These are phyloP conservation scores for Aphelenchoides avenae DNA, from an alignment of 1,140 invertebrate genomes.

Conservation along the genomic window DNA sequence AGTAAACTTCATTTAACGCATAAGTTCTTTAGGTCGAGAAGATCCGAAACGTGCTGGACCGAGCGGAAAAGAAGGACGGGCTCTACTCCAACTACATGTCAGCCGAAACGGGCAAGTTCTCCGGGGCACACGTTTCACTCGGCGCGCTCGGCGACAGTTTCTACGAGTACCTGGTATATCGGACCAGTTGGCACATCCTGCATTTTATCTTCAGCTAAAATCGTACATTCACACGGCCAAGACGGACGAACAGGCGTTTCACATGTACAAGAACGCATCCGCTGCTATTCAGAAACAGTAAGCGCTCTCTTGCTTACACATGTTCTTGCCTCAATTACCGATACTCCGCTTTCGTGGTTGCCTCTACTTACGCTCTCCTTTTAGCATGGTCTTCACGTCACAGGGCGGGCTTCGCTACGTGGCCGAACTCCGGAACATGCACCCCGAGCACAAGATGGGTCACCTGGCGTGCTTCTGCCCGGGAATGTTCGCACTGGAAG, in stretches of 20 bases:
- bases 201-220: too few species aligned
- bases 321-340: constrained; percentile 39
- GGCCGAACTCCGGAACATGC: constrained; percentile 84
- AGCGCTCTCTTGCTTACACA: too few species aligned
- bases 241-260: constrained; percentile 68
- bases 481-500: constrained; percentile 85
- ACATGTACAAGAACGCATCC: constrained; percentile 88
- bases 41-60: constrained; percentile 74
- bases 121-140: constrained; percentile 2
- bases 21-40: constrained; percentile 68
- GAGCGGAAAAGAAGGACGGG: constrained; percentile 81
- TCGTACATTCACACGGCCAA: constrained; percentile 82
- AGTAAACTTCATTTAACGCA: background rate
- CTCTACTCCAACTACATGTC: constrained; percentile 96
- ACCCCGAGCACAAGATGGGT: constrained; percentile 94
- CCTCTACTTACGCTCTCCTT: too few species aligned
- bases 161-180: constrained; percentile 97
- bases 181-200: too few species aligned
- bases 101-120: constrained; percentile 72
- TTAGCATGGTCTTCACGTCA: constrained; percentile 47
- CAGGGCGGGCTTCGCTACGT: constrained; percentile 67
- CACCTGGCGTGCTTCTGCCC: constrained; percentile 92
- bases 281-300: constrained; percentile 44
- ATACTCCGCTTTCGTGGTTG: constrained; percentile 75
- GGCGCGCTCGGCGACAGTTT: constrained; percentile 89